Base-by-base conservation (phyloP, 2,797 vertebrate species). In the Coluber constrictor region DNA sequence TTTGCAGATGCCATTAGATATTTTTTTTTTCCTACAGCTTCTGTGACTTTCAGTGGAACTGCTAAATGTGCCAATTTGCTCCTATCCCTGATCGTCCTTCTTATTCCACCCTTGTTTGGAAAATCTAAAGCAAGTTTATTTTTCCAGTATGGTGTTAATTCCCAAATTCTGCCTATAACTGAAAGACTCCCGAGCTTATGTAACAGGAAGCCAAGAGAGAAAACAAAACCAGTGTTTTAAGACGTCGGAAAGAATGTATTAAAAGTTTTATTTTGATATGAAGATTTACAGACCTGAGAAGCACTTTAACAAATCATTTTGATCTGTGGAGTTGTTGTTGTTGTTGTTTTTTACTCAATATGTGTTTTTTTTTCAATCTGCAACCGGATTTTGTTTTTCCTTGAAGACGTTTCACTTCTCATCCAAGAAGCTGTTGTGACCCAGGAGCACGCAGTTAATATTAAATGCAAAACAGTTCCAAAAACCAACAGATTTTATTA, bases 281-380 rank as follows among this genome's bases (percentile, higher is more conserved):
- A 94, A 94, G 95, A 94, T 88, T 92, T 92, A 79, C 54, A 70
- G 66, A 95, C 93, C 94, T 95, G 93, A 86, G 59, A 94, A 96
- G 96, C 96, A 97, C 95, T 95, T 97, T 96, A 96, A 91, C 32
- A 92, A 43, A 43, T n/a, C 70, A 87, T 23, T 92, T 63, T 90
- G 74, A 92, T 79, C 91, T 70, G 90, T 94, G 94, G 90, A 93
- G 59, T 29, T 4, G 27, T 27, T n/a, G 1, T n/a, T 92, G 37
- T 37, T 37, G 37, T 37, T 37, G 37, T 93, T 88, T 79, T 89
- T 4, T 15, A 4, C 4, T 63, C 96, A 96, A 63, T 96, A 95
- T 91, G 94, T 96, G 66, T 1, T 70, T 70, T 70, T n/a, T 70
- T 70, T 8, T 51, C n/a, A 32, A 70, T 7, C 5, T 2, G 15